Conservation (phyloP, 1,140 invertebrate species). For the Trichonephila inaurata region DNA sequence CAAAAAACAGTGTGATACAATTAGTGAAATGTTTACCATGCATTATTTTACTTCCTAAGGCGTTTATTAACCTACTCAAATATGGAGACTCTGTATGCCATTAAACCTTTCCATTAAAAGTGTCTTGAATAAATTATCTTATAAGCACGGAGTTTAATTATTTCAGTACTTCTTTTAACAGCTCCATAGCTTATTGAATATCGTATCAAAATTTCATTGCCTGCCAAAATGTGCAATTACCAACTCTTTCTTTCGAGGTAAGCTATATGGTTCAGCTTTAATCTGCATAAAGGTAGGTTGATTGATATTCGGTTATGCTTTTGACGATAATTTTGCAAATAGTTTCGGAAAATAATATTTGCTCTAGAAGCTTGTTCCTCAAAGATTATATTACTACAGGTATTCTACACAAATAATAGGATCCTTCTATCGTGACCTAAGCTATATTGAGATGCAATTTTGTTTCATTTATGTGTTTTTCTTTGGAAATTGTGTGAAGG, state of each 20-base stretch:
- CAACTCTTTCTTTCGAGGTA: neutral
- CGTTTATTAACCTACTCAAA: neutral
- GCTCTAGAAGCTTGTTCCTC: neutral
- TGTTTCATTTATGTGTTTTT: too few species aligned
- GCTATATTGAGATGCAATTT: too few species aligned
- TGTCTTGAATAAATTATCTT: neutral
- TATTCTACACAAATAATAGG: too few species aligned
- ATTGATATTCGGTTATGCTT: neutral
- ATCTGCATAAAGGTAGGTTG: neutral
- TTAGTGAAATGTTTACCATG: neutral
- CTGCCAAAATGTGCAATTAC: neutral
- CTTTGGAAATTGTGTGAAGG: too few species aligned
- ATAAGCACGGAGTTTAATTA: neutral
- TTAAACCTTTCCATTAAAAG: neutral
- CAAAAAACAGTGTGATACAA: neutral
- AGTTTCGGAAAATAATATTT: neutral
- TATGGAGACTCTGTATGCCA: neutral
- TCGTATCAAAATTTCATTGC: neutral
- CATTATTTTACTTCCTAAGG: neutral
- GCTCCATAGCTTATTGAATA: neutral
- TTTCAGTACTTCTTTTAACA: neutral
- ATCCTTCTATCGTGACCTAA: too few species aligned
- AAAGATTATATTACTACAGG: neutral
- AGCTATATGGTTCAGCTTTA: neutral
- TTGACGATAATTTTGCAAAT: neutral